These are phyloP conservation scores for Amphibalanus amphitrite DNA, from an alignment of 1,140 invertebrate species.

Conservation along the genomic window DNA sequence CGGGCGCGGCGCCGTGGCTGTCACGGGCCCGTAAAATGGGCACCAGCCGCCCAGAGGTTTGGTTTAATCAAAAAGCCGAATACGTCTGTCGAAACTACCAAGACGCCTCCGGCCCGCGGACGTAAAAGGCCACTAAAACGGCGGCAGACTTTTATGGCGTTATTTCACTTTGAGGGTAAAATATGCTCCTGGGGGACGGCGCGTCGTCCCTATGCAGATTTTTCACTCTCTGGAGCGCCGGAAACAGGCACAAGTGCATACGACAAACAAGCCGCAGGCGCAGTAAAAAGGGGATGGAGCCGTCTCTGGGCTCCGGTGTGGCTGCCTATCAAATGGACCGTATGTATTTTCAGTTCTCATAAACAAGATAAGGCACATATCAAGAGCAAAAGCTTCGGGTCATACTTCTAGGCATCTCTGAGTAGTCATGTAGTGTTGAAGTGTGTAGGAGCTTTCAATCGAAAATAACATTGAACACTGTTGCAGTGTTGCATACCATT, in stretches of 20 bases:
- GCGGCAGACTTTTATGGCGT: not conserved
- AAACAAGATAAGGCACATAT: too few species aligned
- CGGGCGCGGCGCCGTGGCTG: too few species aligned
- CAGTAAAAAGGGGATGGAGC: not conserved
- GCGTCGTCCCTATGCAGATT: not conserved
- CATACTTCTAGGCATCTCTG: too few species aligned
- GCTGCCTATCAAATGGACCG: too few species aligned
- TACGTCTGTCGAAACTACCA: not conserved
- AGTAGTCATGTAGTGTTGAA: too few species aligned
- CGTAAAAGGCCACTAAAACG: not conserved
- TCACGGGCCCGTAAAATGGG: not conserved
- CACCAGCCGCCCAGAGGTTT: not conserved
- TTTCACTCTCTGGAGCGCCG: not conserved
- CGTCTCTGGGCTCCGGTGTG: too few species aligned
- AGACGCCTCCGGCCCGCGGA: not conserved
- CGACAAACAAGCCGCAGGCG: not conserved
- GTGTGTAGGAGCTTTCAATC: too few species aligned
- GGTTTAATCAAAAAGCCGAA: constrained; percentile 1
- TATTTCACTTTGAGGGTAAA: not conserved
- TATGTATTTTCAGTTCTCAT: too few species aligned
- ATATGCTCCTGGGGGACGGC: not conserved
- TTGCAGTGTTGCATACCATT: too few species aligned
- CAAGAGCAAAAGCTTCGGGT: too few species aligned
- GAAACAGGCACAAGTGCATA: not conserved
- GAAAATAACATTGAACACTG: too few species aligned